Conservation (phyloP, 35 echinoderm and acorn worm genomes). For the Acanthaster planci region DNA sequence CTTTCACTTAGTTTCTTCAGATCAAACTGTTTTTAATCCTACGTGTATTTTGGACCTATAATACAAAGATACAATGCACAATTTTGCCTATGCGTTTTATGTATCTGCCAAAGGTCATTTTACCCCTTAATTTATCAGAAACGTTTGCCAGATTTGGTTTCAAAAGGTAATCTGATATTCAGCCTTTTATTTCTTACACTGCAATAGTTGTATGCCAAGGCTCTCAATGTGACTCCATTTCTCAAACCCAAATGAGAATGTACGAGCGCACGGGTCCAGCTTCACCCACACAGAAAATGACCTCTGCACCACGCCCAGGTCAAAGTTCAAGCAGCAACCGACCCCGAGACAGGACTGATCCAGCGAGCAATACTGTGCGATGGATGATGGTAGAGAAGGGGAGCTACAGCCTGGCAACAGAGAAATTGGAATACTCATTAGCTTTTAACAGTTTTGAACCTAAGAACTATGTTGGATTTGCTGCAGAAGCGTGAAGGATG, state of each 20-base stretch:
- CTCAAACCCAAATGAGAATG: constrained; percentile 37
- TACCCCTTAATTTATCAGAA: neutral
- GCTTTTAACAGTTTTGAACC: neutral
- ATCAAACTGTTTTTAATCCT: neutral
- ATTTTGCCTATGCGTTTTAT: neutral
- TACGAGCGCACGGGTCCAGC: constrained; percentile 7
- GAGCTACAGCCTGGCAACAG: constrained; percentile 14
- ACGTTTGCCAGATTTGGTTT: neutral
- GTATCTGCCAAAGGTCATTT: neutral
- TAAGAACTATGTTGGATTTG: neutral
- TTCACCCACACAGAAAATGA: constrained; percentile 36
- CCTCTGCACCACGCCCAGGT: constrained; percentile 12
- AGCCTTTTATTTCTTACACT: constrained; percentile 18
- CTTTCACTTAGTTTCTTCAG: neutral
- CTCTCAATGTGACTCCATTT: constrained; percentile 25
- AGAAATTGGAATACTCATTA: neutral
- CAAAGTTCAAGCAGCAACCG: constrained; percentile 33
- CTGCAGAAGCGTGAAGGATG: neutral
- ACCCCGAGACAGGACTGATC: constrained; percentile 22
- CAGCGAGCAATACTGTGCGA: neutral
- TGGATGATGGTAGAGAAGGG: neutral
- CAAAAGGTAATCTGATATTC: neutral
- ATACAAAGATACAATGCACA: neutral
- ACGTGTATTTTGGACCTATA: neutral
- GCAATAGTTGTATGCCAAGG: neutral